Conservation (phyloP, 2,888 invertebrate genomes). For the Perithous albicinctus region DNA sequence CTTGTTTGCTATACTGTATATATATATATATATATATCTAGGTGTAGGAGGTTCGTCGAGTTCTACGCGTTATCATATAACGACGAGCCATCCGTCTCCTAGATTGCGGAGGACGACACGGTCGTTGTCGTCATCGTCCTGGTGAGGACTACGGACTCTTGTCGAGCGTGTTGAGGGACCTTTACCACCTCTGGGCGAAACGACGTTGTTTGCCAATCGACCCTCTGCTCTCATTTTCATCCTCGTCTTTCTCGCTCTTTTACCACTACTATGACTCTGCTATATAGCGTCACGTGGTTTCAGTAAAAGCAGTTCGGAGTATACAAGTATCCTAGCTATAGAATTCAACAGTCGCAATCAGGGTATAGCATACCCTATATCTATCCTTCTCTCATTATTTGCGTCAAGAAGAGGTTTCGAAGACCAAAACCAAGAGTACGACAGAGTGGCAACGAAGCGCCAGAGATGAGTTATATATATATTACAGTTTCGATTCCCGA, state of each 20-base stretch:
- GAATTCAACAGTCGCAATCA: conserved; percentile 13
- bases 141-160: conserved; percentile 11
- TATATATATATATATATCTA: neutral
- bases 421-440: neutral
- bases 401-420: neutral
- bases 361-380: neutral
- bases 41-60: conserved; percentile 31
- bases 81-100: conserved; percentile 52
- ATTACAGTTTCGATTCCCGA: neutral
- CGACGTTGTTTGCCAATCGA: conserved; percentile 70
- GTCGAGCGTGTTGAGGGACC: conserved; percentile 42
- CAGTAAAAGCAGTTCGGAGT: neutral
- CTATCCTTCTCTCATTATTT: conserved; percentile 1
- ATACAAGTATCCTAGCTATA: neutral
- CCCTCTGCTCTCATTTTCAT: conserved; percentile 38
- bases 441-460: neutral
- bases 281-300: neutral
- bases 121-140: conserved; percentile 21
- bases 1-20: conserved; percentile 7
- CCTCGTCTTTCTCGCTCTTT: conserved; percentile 27
- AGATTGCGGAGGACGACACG: conserved; percentile 44
- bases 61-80: conserved; percentile 52
- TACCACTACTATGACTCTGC: neutral
- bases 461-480: neutral
- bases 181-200: conserved; percentile 66